These are phyloP conservation scores for Acronicta psi DNA, from an alignment of 2,888 invertebrate species.

Conservation along the genomic window DNA sequence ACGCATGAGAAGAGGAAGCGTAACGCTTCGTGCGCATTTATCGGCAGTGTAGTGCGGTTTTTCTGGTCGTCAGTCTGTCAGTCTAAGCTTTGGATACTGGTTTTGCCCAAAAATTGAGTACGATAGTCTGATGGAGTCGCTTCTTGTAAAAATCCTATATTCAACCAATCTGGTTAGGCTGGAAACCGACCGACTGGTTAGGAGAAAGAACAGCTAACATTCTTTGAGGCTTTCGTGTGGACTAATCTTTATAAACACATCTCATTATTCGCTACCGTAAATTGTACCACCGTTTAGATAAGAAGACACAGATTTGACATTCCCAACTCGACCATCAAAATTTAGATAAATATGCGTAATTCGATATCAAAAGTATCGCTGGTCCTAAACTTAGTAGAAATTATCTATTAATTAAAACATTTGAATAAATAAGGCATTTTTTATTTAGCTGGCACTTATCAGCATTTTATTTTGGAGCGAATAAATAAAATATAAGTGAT, in stretches of 20 bases:
- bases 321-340: slow-evolving; percentile 16
- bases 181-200: too few species aligned
- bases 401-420: slow-evolving; percentile 18
- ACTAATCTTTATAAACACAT: slow-evolving; percentile 12
- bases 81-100: too few species aligned
- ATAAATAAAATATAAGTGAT: slow-evolving; percentile 12
- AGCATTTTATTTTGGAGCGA: slow-evolving; percentile 9
- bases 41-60: too few species aligned
- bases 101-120: too few species aligned
- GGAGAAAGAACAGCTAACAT: too few species aligned
- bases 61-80: too few species aligned
- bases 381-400: slow-evolving; percentile 2
- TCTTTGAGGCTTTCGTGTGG: slow-evolving; percentile 1
- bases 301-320: slow-evolving; percentile 35
- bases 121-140: too few species aligned
- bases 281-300: slow-evolving; percentile 45
- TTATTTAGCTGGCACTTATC: slow-evolving; percentile 3
- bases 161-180: too few species aligned
- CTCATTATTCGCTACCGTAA: slow-evolving; percentile 38
- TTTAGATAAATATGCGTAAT: slow-evolving; percentile 23
- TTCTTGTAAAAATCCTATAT: too few species aligned
- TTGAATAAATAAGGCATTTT: slow-evolving; percentile 17
- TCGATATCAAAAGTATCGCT: background rate
- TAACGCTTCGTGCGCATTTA: too few species aligned
- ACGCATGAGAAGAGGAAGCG: too few species aligned